A percentile compares a stretch with the other conserved stretches of the same genome.
Conservation (phyloP, 2,888 invertebrate genomes). For the Anagyrus pseudococci region DNA sequence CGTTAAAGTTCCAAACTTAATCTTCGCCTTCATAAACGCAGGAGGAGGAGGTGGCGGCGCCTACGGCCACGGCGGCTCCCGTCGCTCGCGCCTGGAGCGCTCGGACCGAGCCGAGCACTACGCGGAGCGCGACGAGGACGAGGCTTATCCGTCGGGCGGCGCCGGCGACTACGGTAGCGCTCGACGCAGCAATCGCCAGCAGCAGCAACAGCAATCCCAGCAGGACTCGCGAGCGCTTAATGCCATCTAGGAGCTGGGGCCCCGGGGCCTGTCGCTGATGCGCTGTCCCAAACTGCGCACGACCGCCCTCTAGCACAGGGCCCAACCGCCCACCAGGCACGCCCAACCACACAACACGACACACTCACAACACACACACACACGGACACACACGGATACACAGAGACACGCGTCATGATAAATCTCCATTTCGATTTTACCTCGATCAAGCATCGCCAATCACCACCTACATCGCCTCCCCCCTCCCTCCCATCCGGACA, state of each 20-base stretch:
- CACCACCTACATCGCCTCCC: background rate
- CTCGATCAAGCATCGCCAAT: too few species aligned
- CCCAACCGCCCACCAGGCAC: background rate
- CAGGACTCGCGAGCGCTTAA: conserved; percentile 69
- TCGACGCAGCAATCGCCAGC: conserved; percentile 60
- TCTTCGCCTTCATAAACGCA: conserved; percentile 15
- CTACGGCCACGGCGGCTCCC: conserved; percentile 53
- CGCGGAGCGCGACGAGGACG: conserved; percentile 37
- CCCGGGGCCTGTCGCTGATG: conserved; percentile 61
- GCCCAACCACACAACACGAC: background rate
- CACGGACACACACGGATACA: background rate
- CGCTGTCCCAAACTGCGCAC: conserved; percentile 61
- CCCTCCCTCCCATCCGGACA: background rate
- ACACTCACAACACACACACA: background rate
- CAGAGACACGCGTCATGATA: background rate
- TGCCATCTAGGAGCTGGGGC: conserved; percentile 72
- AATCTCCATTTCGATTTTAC: background rate
- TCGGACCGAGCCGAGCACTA: conserved; percentile 47
- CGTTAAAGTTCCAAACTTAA: background rate
- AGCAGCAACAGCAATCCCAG: conserved; percentile 33
- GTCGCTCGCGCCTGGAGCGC: conserved; percentile 57
- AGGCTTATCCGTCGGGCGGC: conserved; percentile 6
- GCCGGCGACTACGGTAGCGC: conserved; percentile 53
- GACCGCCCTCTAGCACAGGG: conserved; percentile 54
- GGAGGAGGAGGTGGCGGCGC: conserved; percentile 47